A percentile compares a stretch with the other conserved stretches of the same genome.
These are phyloP conservation scores for Mamestra brassicae DNA, from an alignment of 2,888 invertebrate species.

Conservation along the genomic window DNA sequence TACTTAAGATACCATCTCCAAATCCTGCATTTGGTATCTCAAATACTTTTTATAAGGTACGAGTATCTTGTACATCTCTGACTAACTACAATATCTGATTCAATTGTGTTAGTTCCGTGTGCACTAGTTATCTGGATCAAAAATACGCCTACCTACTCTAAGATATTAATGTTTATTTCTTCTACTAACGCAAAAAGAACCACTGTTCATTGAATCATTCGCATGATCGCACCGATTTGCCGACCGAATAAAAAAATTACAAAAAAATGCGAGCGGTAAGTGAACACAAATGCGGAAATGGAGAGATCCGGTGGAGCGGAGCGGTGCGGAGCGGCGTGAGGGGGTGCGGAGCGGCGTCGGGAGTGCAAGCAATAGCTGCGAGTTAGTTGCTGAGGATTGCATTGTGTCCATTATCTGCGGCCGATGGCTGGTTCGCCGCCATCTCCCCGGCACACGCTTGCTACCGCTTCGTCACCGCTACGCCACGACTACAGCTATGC, in stretches of 20 bases:
- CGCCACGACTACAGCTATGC: too few relatives aligned
- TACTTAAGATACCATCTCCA: too few relatives aligned
- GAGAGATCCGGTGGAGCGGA: not conserved
- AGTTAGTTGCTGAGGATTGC: conserved; percentile 32
- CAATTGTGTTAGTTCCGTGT: not conserved
- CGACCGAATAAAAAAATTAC: conserved; percentile 30
- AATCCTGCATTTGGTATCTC: too few relatives aligned
- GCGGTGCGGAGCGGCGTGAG: not conserved
- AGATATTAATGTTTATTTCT: conserved; percentile 1
- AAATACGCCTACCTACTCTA: not conserved
- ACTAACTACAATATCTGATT: not conserved
- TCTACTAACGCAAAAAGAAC: conserved; percentile 1
- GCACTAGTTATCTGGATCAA: not conserved
- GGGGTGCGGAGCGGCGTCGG: not conserved
- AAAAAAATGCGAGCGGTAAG: conserved; percentile 25
- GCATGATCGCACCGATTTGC: conserved; percentile 13
- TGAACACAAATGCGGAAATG: conserved; percentile 6
- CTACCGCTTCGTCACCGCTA: not conserved
- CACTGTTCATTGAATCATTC: conserved; percentile 25
- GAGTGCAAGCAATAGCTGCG: conserved; percentile 24
- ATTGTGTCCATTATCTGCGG: not conserved
- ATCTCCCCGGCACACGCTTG: not conserved
- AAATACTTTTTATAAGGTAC: too few relatives aligned
- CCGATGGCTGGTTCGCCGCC: conserved; percentile 1
- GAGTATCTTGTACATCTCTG: too few relatives aligned